Base-by-base conservation (phyloP, 2,113 vertebrate species). In the Lepidothrix coronata region DNA sequence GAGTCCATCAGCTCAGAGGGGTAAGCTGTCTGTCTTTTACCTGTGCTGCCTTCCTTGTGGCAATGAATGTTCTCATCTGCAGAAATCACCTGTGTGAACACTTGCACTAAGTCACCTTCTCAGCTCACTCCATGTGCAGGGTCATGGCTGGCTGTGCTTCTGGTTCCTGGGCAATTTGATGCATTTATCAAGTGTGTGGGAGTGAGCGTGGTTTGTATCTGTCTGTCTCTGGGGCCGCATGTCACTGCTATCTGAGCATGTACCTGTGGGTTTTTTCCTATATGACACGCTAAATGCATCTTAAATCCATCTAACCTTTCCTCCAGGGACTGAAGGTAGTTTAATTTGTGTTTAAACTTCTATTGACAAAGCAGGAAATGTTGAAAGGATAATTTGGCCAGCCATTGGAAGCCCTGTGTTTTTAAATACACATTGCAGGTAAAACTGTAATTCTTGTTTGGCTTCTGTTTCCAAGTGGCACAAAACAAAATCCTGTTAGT, bases 1-100 rank as follows among this genome's bases (percentile, higher is more conserved):
- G 99, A 54, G 98, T 98, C 92, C 99, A 99, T 96, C 99, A 99
- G 97, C 98, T 99, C 92, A 99, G 98, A 95, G 98, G 98, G 98
- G 99, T 99, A 98, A 99, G 99, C 75, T 59, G 33, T 79, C 49
- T 37, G 71, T 91, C 35, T n/a, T 55, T 78, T 85, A 57, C 79
- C 65, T 91, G 68, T 84, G 71, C 83, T 81, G 61, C 65, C 72
- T 91, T 90, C 66, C 81, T 65, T 19, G 54, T 94, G 91, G 80
- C 88, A 28, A 55, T 89, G 55, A 66, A 71, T 35, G 87, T 74
- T 91, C 84, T 68, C 95, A 91, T 90, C 87, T 86, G 44, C 72
- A 81, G 82, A 75, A 84, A 59, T 61, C 85, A 63, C 79, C 59
- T 37, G 41, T 54, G 75, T 76, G 73, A 82, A 70, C 15, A 28